Base-by-base conservation (phyloP, 2,113 vertebrate genomes). In the Bucco capensis region DNA sequence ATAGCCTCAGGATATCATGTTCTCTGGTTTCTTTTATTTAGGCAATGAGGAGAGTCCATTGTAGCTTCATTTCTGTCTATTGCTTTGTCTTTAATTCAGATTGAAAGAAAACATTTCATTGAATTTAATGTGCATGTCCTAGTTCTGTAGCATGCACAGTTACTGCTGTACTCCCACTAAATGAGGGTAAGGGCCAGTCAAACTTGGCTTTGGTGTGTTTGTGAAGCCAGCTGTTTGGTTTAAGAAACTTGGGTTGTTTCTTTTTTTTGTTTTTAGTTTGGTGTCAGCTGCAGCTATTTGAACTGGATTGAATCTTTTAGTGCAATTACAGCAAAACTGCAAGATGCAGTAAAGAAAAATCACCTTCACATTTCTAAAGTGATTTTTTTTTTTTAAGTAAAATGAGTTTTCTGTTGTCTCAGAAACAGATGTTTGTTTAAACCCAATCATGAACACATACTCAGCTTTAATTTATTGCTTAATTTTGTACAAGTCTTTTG, bases 401-500 rank as follows among this genome's bases (percentile, higher is more conserved):
- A 93, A 57, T n/a, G 16, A 1, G 4, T 46, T 92, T 93, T 82
- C 28, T 92, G 8, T 76, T 90, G n/a, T 79, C 51, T 87, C 24
- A 51, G 75, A 73, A 89, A 54, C 81, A 94, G 83, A 75, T 93
- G 69, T 89, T 93, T 90, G 65, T 70, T 93, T 84, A 96, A 93
- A 92, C 51, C 27, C 30, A 66, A 9, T 93, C 67, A 62, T 44
- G 71, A 92, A 60, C 54, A 89, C 16, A 14, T 47, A 61, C 77
- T 84, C 62, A 14, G 85, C 46, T 77, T 80, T 92, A 94, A 94
- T 93, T 91, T 89, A 83, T 92, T 73, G 90, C 86, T 94, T 92
- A 88, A 91, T 94, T 96, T 92, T 89, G 21, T 57, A 62, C 22
- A 28, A 81, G 37, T 51, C 42, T 93, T 56, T 76, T 75, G 82